Evolutionary conservation across 2,113 vertebrate species (phyloP).

Genomic region (Notarius lentiginosus): DNA sequence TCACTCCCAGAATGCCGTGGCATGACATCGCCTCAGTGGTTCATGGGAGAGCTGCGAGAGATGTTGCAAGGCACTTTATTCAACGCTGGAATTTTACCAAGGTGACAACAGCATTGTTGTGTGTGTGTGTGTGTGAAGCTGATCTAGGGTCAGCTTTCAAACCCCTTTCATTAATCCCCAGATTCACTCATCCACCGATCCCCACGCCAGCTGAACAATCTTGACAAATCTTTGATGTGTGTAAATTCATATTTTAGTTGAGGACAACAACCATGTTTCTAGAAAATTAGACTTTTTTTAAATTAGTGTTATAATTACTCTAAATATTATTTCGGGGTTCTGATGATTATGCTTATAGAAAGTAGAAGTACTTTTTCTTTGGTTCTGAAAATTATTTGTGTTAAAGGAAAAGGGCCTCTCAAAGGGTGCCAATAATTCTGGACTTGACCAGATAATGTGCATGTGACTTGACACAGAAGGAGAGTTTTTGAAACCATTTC

Average conservation of each 20-base stretch:
- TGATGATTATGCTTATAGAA: not conserved
- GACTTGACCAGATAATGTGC: not conserved
- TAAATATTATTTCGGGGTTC: too few species aligned
- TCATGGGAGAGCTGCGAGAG: constrained; percentile 86
- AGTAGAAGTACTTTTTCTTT: too few species aligned
- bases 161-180: not conserved
- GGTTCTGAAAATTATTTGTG: not conserved
- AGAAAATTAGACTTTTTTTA: not conserved
- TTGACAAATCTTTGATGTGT: not conserved
- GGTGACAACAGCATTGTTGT: constrained; percentile 66
- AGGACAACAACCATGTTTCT: not conserved
- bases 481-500: not conserved
- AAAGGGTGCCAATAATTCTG: constrained; percentile 1
- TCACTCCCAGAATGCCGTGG: constrained; percentile 95
- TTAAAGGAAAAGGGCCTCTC: not conserved
- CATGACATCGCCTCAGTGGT: constrained; percentile 91
- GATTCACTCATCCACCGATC: not conserved
- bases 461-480: not conserved
- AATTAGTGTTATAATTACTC: too few species aligned
- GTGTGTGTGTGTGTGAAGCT: not conserved
- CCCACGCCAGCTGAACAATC: not conserved
- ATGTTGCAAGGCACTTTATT: constrained; percentile 93
- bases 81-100: constrained; percentile 98
- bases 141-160: not conserved
- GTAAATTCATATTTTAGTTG: not conserved